Base-by-base conservation (phyloP, 2,888 invertebrate genomes). In the Clunio marinus region DNA sequence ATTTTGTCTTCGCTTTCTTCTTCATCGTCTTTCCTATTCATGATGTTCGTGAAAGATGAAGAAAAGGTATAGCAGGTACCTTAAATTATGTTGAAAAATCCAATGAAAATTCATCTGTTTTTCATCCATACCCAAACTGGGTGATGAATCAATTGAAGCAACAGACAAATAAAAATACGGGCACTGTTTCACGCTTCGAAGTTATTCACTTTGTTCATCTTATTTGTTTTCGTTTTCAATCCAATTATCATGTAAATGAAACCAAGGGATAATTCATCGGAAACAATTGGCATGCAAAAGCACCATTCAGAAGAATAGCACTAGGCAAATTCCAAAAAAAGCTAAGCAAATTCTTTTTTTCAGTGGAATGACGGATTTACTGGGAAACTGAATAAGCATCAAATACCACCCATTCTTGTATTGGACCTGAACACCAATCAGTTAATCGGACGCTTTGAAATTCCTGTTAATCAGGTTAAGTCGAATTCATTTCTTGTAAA, bases 401-500 rank as follows among this genome's bases (percentile, higher is more conserved):
- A 45, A 25, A 22, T 17, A 15, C 69, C 59, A 2, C 20, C 69
- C 3, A 2, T 69, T n/a, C 13, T 51, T 10, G 20, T 69, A 22
- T 69, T 51, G 17, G 35, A 69, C 27, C 25, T 69, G 51, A 46
- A 17, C 2, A 35, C 32, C 0, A 87, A 91, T 74, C 80, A 84
- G 74, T 78, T 91, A 62, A 74, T 92, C 62, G 83, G 86, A 70
- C 83, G 86, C 59, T 91, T 87, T 75, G 80, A 82, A 69, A 83
- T 91, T 73, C 88, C 88, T 74, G 81, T 83, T 13, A 76, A 77
- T 0, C 88, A 89, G 73, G 80, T 86, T 74, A 89, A 88, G 73
- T 84, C 87, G 63, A 85, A 87, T 71, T 87, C 88, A 0, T 92
- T 92, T 81, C 88, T 91, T 74, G 91, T 89, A 2, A 91, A 91